Conservation (phyloP, 35 echinoderm and acorn worm species). For the Anneissia japonica region DNA sequence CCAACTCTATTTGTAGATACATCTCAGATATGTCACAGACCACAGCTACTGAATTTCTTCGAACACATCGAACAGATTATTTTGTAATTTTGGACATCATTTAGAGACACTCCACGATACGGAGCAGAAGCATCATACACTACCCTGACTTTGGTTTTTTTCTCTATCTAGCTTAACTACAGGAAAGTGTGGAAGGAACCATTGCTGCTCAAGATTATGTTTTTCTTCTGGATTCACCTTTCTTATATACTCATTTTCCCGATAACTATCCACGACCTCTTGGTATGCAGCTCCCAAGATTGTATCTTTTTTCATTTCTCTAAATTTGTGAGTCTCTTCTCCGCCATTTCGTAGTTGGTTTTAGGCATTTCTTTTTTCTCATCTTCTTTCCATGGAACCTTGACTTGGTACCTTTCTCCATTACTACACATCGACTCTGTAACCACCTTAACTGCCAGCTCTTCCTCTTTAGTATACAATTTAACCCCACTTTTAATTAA, state of each 20-base stretch:
- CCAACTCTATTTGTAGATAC: slow-evolving; percentile 11
- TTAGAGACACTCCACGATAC: not conserved
- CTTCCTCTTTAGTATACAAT: too few species aligned
- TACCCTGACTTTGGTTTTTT: not conserved
- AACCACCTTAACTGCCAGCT: too few species aligned
- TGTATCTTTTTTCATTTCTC: too few species aligned
- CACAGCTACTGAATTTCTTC: slow-evolving; percentile 25
- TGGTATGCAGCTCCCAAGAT: too few species aligned
- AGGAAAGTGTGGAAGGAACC: slow-evolving; percentile 44
- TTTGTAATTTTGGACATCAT: slow-evolving; percentile 19
- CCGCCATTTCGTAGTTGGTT: slow-evolving; percentile 4
- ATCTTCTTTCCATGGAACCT: slow-evolving; percentile 3
- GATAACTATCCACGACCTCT: too few species aligned
- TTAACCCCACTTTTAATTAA: too few species aligned
- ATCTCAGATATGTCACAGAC: slow-evolving; percentile 29
- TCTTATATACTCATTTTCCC: not conserved
- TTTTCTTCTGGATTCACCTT: slow-evolving; percentile 3
- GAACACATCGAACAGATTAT: not conserved
- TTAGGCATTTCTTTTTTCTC: slow-evolving; percentile 3
- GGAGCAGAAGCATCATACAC: slow-evolving; percentile 17
- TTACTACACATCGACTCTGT: too few species aligned
- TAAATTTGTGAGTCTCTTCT: slow-evolving; percentile 26
- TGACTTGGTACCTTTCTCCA: too few species aligned
- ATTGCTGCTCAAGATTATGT: not conserved
- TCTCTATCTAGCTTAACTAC: slow-evolving; percentile 28